Conservation (phyloP, 2,797 vertebrate species). For the Scolopax bukidnonensis region DNA sequence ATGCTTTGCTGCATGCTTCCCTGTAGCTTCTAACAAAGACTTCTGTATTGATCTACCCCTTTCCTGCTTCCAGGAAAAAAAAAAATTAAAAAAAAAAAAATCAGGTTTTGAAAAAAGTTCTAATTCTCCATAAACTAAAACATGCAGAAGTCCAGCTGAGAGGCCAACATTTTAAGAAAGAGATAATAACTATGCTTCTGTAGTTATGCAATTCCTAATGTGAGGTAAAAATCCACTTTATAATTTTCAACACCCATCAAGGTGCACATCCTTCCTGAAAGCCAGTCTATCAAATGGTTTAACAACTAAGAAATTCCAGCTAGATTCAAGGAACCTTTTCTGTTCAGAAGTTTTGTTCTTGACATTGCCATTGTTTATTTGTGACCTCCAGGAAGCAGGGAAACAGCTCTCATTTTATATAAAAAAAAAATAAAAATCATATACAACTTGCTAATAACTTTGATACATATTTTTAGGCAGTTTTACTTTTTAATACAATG, state of each 20-base stretch:
- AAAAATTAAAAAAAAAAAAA: not conserved
- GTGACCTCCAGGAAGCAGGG: not conserved
- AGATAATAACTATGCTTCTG: not conserved
- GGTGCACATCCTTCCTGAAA: not conserved
- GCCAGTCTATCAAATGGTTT: not conserved
- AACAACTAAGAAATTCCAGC: not conserved
- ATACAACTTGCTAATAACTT: not conserved
- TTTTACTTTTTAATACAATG: not conserved
- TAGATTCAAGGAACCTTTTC: not conserved
- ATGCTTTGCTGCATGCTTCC: not conserved
- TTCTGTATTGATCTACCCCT: not conserved
- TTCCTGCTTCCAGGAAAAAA: not conserved
- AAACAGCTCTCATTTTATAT: not conserved
- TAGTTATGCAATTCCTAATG: not conserved
- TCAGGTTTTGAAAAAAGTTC: not conserved
- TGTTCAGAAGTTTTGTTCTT: not conserved
- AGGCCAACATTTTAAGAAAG: not conserved
- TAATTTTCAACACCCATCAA: not conserved
- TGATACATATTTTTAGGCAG: not conserved
- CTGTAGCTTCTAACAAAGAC: not conserved
- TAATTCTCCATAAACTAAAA: not conserved
- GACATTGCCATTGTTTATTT: not conserved
- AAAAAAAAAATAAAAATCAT: not conserved
- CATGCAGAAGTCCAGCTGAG: not conserved
- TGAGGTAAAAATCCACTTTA: not conserved